These are phyloP conservation scores for Imbricaverruca yamaguchii DNA, from an alignment of 2,888 invertebrate genomes.

Conservation along the genomic window DNA sequence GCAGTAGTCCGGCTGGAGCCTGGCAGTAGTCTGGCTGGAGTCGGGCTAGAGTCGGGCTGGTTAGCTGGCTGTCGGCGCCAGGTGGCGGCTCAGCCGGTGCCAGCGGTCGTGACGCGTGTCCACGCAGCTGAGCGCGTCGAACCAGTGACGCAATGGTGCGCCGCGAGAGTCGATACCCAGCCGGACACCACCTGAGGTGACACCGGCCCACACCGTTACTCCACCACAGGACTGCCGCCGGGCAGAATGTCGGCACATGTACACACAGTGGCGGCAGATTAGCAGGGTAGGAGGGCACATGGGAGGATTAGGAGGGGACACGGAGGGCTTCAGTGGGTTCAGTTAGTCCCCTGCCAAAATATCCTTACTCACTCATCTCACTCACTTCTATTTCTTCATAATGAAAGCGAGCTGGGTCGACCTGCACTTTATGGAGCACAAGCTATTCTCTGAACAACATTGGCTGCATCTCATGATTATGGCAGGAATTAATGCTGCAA, in stretches of 20 bases:
- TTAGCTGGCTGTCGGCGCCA: neutral
- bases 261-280: neutral
- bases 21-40: too few relatives aligned
- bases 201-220: neutral
- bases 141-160: conserved; percentile 81
- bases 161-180: conserved; percentile 83
- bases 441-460: too few relatives aligned
- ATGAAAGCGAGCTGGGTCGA: too few relatives aligned
- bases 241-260: neutral
- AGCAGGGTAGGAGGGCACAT: neutral
- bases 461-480: too few relatives aligned
- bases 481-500: too few relatives aligned
- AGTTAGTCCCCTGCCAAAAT: too few relatives aligned
- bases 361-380: too few relatives aligned
- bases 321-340: neutral
- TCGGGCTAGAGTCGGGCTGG: neutral
- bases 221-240: too few relatives aligned
- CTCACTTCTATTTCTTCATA: too few relatives aligned
- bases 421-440: too few relatives aligned
- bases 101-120: conserved; percentile 82
- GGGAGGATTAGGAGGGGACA: neutral
- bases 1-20: too few relatives aligned
- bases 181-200: conserved; percentile 59
- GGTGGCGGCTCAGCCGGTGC: conserved; percentile 57
- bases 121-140: conserved; percentile 80